Percentiles rank a stretch among this genome's conserved stretches.
These are phyloP conservation scores for Plagiodera versicolora DNA, from an alignment of 2,888 invertebrate genomes.

Conservation along the genomic window DNA sequence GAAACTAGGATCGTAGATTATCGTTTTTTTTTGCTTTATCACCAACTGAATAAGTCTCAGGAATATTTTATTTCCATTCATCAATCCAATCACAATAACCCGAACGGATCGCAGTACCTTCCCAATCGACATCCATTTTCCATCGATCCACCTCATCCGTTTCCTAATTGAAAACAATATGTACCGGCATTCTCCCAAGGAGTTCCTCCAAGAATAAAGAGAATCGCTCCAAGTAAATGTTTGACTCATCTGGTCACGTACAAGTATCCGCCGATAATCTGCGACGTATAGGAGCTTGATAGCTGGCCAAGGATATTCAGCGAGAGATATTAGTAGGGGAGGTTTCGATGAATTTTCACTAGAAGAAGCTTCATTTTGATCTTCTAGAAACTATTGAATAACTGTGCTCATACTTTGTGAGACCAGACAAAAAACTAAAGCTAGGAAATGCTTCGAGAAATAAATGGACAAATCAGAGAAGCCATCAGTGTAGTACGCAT, in stretches of 20 bases:
- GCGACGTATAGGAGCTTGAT: conserved; percentile 17
- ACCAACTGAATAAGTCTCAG: too few species aligned
- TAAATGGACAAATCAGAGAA: too few species aligned
- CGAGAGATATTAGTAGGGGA: conserved; percentile 13
- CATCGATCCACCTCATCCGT: background rate
- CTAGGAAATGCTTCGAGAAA: too few species aligned
- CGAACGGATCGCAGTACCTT: background rate
- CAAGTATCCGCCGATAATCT: conserved; percentile 16
- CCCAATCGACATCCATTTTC: background rate
- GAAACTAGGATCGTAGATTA: too few species aligned
- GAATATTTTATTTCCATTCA: too few species aligned
- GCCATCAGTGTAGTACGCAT: too few species aligned
- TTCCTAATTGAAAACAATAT: background rate
- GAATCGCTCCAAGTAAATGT: conserved; percentile 10
- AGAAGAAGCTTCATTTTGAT: background rate
- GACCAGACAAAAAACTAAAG: too few species aligned
- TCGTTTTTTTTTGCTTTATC: too few species aligned
- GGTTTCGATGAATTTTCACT: conserved; percentile 1
- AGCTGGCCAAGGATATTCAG: conserved; percentile 14
- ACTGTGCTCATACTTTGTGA: too few species aligned
- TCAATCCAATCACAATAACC: background rate
- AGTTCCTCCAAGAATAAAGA: background rate
- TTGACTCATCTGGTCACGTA: conserved; percentile 24
- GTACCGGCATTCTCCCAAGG: background rate
- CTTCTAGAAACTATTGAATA: too few species aligned